Base-by-base conservation (phyloP, 2,888 invertebrate genomes). In the Zygothrica quintamaculata region DNA sequence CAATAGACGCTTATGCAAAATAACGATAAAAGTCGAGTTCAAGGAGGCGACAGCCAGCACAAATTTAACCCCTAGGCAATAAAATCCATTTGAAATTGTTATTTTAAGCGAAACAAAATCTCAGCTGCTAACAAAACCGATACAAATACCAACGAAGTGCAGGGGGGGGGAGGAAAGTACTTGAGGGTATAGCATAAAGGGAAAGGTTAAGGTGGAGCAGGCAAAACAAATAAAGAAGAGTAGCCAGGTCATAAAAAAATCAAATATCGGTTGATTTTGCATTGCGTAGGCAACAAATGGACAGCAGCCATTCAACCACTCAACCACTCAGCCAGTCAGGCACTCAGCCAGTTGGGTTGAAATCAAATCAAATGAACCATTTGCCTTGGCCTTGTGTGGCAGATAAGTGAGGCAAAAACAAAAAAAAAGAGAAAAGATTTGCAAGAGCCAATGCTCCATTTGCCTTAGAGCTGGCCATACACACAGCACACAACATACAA, bases 1-100 rank as follows among this genome's bases (percentile, higher is more conserved):
- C 50, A 61, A 77, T 77, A 77, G 71, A 71, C 81, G 84, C 87
- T 88, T 88, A 88, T 88, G 82, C 87, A 86, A 87, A 29, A 29
- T 5, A 84, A 66, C 80, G 52, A 81, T 76, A 84, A 73, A 79
- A 70, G 39, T 25, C 25, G n/a, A 55, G 43, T 31, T 22, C 50
- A 46, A 50, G 52, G 42, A 43, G 71, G 36, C 67, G 77, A 79
- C 77, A 31, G 13, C 31, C 16, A 33, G 59, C 61, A 51, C 65
- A 85, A 84, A 86, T 76, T 79, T 76, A 65, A 65, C 87, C 82
- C 69, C 61, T 57, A 79, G 82, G 82, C 80, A 74, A 88, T 87
- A 84, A 84, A 84, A 88, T 86, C 88, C 88, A 88, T 84, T 84
- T 86, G 77, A 86, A 84, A 84, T 84, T 84, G 82, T 84, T 84